Base-by-base conservation (phyloP, 2,888 invertebrate species). In the Odontocolon sp. region DNA sequence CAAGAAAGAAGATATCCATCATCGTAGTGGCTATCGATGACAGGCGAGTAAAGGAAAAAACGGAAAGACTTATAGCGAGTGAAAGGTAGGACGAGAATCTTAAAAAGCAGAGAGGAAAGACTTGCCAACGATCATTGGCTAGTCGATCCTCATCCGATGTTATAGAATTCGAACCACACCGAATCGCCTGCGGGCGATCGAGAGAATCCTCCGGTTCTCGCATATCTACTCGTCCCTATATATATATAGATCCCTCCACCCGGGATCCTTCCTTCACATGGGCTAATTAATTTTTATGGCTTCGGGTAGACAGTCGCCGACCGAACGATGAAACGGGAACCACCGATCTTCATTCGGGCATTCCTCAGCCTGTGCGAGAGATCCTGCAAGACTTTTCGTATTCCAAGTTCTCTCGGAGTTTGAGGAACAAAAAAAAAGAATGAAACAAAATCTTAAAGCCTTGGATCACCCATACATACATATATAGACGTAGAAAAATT, bases 261-360 rank as follows among this genome's bases (percentile, higher is more conserved):
- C 56, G 31, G n/a, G 16, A 11, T 47, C 33, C 40, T 45, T 21
- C 23, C 54, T 18, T 28, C 8, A 66, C 56, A 21, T 66, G 78
- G 79, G 80, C 85, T 86, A 85, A 86, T 86, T 86, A 86, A 86
- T 85, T 86, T 85, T 86, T 86, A 86, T 85, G 82, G 84, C 81
- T 83, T 79, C 64, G 70, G 56, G 54, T 36, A 47, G 21, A 9
- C 5, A 4, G 28, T 21, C 5, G 38, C 45, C 16, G 64, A 61
- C 68, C 21, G 36, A 38, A 38, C 36, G 54, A 59, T 77, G 71
- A 70, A 57, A 64, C 63, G 73, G 40, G 67, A 45, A 45, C 56
- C 28, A 23, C n/a, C 21, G 31, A 21, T 23, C 50, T 45, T 14
- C 40, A 14, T 67, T 61, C 47, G 71, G 61, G 38, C 71, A 80